Conservation (phyloP, 2,888 invertebrate species). For the Lithophane socia region DNA sequence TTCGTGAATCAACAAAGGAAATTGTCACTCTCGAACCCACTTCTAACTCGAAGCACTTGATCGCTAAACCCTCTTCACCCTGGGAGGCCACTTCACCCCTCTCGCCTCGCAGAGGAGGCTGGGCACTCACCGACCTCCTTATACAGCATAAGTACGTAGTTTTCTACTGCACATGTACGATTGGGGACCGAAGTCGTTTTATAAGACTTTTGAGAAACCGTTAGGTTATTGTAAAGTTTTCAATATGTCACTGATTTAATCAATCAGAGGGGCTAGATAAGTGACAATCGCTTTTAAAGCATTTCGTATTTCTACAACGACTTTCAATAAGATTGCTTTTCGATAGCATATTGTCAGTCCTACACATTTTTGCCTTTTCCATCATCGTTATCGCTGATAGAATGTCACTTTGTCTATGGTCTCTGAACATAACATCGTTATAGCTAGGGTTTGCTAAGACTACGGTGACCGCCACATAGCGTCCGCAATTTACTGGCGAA, state of each 20-base stretch:
- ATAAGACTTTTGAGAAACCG: background rate
- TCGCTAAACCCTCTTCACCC: constrained; percentile 56
- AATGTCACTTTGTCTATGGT: too few species aligned
- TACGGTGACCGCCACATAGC: too few species aligned
- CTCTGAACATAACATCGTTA: too few species aligned
- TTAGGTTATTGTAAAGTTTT: background rate
- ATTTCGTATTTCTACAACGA: too few species aligned
- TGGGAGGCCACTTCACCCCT: constrained; percentile 56
- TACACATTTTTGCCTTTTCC: too few species aligned
- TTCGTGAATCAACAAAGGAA: constrained; percentile 60
- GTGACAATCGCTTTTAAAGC: too few species aligned
- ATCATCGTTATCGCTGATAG: too few species aligned
- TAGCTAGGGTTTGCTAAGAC: too few species aligned
- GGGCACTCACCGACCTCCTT: constrained; percentile 29
- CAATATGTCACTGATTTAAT: background rate
- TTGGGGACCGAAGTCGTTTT: constrained; percentile 1
- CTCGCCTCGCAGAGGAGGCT: constrained; percentile 32
- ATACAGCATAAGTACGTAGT: constrained; percentile 19
- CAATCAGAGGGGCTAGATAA: too few species aligned
- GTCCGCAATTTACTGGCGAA: too few species aligned
- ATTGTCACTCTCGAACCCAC: constrained; percentile 57
- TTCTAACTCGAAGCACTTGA: constrained; percentile 54
- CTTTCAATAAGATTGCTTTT: too few species aligned
- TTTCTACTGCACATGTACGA: background rate
- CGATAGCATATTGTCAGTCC: too few species aligned